A percentile compares a stretch with the other conserved stretches of the same genome.
Evolutionary conservation across 2,888 invertebrate genomes (phyloP).

Genomic region (Dasysyrphus albostriatus): DNA sequence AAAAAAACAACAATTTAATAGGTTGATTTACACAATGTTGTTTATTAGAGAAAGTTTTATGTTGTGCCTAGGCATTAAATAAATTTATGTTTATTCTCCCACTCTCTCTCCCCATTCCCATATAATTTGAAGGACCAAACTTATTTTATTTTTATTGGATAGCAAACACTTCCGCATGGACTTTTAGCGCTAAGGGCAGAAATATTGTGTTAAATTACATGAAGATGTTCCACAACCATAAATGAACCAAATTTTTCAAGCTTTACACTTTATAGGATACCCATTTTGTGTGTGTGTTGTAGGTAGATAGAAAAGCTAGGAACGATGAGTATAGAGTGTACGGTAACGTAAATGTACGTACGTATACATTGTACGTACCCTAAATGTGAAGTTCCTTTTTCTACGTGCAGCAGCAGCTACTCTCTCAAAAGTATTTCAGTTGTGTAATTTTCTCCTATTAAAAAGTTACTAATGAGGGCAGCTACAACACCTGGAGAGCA

Average conservation of each 20-base stretch:
- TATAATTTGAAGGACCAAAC: constrained; percentile 39
- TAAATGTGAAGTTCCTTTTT: constrained; percentile 47
- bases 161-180: constrained; percentile 19
- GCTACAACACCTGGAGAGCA: constrained; percentile 74
- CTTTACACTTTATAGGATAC: constrained; percentile 36
- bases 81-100: constrained; percentile 26
- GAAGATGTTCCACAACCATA: constrained; percentile 55
- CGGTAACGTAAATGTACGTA: not conserved
- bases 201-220: constrained; percentile 70
- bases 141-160: constrained; percentile 26
- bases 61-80: constrained; percentile 36
- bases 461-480: constrained; percentile 73
- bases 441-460: constrained; percentile 72
- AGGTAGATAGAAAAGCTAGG: not conserved
- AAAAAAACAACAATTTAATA: constrained; percentile 28
- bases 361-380: not conserved
- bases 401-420: constrained; percentile 54
- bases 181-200: constrained; percentile 38
- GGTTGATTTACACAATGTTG: constrained; percentile 41
- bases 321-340: not conserved
- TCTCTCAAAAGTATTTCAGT: constrained; percentile 65
- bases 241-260: constrained; percentile 61
- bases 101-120: not conserved
- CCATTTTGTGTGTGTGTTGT: not conserved
- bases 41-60: constrained; percentile 29